Conservation (phyloP, 1,140 invertebrate species). For the Drosophila nikananu region DNA sequence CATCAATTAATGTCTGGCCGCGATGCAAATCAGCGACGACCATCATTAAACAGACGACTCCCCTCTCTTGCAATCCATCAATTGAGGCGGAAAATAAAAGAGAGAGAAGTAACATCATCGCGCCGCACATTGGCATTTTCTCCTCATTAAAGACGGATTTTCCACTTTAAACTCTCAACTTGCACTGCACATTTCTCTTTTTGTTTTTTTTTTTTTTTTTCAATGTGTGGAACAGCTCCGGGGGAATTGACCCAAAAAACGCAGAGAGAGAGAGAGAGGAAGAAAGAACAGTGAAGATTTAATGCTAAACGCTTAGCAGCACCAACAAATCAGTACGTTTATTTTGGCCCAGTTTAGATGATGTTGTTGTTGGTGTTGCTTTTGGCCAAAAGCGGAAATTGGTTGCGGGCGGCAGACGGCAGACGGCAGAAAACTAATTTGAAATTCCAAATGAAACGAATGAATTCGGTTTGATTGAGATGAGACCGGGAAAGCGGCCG, state of each 20-base stretch:
- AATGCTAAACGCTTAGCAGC: slow-evolving; percentile 32
- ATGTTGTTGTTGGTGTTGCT: neutral
- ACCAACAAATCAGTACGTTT: slow-evolving; percentile 27
- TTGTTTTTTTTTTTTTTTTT: neutral
- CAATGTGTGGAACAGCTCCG: slow-evolving; percentile 30
- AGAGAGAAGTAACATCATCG: slow-evolving; percentile 20
- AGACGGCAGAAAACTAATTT: slow-evolving; percentile 25
- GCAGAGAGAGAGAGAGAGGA: neutral
- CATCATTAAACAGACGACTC: slow-evolving; percentile 52
- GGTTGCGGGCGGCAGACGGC: slow-evolving; percentile 30
- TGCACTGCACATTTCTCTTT: slow-evolving; percentile 51
- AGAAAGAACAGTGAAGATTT: slow-evolving; percentile 12
- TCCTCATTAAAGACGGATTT: slow-evolving; percentile 62
- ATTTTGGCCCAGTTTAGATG: slow-evolving; percentile 37
- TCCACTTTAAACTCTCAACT: slow-evolving; percentile 61
- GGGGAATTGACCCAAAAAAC: slow-evolving; percentile 48
- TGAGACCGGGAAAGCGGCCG: slow-evolving; percentile 28
- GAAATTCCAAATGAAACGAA: slow-evolving; percentile 46
- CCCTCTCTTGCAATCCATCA: slow-evolving; percentile 30
- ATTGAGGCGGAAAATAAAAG: slow-evolving; percentile 31
- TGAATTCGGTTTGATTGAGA: slow-evolving; percentile 43
- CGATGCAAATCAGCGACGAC: slow-evolving; percentile 52
- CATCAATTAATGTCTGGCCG: slow-evolving; percentile 63
- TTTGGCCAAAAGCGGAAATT: slow-evolving; percentile 38
- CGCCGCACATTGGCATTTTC: slow-evolving; percentile 37